phyloP scores from a whole-genome alignment of 1,140 invertebrate genomes.

The Steinernema feltiae region DNA sequence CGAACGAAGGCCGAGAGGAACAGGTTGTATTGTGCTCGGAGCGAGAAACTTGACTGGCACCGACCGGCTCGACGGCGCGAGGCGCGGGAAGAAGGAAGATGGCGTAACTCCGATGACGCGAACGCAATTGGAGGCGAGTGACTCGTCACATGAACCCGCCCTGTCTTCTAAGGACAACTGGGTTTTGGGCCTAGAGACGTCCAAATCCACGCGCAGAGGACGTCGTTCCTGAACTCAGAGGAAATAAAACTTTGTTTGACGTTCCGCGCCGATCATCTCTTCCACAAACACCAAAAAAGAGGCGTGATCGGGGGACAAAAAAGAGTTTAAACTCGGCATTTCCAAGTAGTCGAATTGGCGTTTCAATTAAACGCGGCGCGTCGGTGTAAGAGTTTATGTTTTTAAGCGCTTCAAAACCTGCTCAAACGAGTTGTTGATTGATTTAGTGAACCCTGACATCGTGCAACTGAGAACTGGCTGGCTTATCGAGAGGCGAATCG shows the following conservation, averaged over 20 bases:
- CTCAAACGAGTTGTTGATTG: not conserved
- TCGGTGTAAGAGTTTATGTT: not conserved
- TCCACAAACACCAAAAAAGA: too few relatives aligned
- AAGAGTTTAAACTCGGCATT: too few relatives aligned
- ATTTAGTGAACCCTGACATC: not conserved
- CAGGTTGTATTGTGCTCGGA: slow-evolving; percentile 13
- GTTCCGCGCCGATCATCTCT: too few relatives aligned
- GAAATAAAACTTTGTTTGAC: too few relatives aligned
- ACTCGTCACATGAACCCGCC: too few relatives aligned
- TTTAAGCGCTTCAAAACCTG: not conserved
- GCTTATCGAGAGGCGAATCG: not conserved
- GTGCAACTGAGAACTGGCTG: not conserved
- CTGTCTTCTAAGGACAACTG: too few relatives aligned
- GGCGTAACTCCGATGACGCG: not conserved
- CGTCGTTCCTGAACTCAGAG: too few relatives aligned
- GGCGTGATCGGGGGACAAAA: too few relatives aligned
- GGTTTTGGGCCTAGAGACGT: too few relatives aligned
- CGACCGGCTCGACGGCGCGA: slow-evolving; percentile 4
- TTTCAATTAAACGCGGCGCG: not conserved
- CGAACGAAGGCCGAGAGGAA: slow-evolving; percentile 12
- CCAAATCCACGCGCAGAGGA: too few relatives aligned
- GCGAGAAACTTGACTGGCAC: slow-evolving; percentile 9
- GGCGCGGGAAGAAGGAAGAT: not conserved
- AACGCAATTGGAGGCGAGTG: too few relatives aligned
- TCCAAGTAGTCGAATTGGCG: not conserved